Percentiles rank a stretch among this genome's conserved stretches.
phyloP scores from a whole-genome alignment of 2,888 invertebrate species.

The Morinoia aosen region DNA sequence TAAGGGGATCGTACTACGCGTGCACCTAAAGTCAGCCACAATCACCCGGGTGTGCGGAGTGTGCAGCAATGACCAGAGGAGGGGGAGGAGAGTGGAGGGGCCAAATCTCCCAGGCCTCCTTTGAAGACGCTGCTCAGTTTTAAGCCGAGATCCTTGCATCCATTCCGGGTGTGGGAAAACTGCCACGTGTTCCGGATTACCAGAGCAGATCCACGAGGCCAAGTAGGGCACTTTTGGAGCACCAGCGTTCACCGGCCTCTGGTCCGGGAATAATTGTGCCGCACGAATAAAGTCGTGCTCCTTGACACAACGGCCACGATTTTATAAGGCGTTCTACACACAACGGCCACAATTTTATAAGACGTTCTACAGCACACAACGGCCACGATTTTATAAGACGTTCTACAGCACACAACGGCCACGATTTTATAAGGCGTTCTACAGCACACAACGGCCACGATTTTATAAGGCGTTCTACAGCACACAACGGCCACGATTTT shows the following conservation, averaged over 20 bases:
- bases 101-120: not conserved
- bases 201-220: slow-evolving; percentile 4
- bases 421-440: too few species aligned
- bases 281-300: not conserved
- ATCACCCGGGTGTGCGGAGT: too few species aligned
- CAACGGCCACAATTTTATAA: too few species aligned
- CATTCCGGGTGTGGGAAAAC: slow-evolving; percentile 52
- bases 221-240: slow-evolving; percentile 46
- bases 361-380: too few species aligned
- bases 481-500: too few species aligned
- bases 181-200: slow-evolving; percentile 31
- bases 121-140: slow-evolving; percentile 25
- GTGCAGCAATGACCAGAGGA: not conserved
- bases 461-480: too few species aligned
- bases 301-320: not conserved
- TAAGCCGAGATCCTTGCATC: slow-evolving; percentile 45
- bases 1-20: too few species aligned
- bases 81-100: too few species aligned
- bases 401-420: too few species aligned
- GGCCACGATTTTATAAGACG: too few species aligned
- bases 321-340: not conserved
- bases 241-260: not conserved
- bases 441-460: too few species aligned
- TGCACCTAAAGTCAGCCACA: too few species aligned
- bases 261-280: slow-evolving; percentile 27